These are phyloP conservation scores for Saturnia japonica DNA, from an alignment of 2,888 invertebrate genomes.

Conservation along the genomic window DNA sequence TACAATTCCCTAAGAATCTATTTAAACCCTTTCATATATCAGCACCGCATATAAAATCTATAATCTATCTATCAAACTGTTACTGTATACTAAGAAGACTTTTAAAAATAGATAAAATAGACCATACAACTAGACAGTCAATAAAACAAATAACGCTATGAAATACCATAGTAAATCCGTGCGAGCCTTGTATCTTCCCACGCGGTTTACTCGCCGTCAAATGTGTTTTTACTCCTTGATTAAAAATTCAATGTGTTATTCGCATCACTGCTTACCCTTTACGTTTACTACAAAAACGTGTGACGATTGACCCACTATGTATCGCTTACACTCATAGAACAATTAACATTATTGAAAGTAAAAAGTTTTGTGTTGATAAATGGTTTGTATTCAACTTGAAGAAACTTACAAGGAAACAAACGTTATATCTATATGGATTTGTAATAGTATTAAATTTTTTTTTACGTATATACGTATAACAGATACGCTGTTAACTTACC, in stretches of 20 bases:
- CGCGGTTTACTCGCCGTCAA: slow-evolving; percentile 66
- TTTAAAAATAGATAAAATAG: slow-evolving; percentile 27
- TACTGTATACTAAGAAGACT: not conserved
- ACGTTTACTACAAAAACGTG: slow-evolving; percentile 59
- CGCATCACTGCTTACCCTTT: slow-evolving; percentile 70
- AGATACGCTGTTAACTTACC: not conserved
- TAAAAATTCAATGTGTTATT: slow-evolving; percentile 70
- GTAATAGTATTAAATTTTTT: not conserved
- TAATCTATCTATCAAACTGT: not conserved
- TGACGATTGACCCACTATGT: slow-evolving; percentile 48
- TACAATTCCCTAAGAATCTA: not conserved
- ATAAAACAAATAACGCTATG: slow-evolving; percentile 26
- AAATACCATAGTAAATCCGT: slow-evolving; percentile 48
- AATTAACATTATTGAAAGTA: not conserved
- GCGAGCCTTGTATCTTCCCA: slow-evolving; percentile 63
- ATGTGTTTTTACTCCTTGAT: slow-evolving; percentile 64
- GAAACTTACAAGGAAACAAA: not conserved
- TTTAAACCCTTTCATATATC: slow-evolving; percentile 7
- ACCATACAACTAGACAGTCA: slow-evolving; percentile 20
- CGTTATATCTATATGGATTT: not conserved
- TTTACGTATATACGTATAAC: not conserved
- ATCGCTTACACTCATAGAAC: slow-evolving; percentile 15
- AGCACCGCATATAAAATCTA: not conserved
- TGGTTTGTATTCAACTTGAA: not conserved
- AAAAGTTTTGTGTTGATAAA: not conserved